Evolutionary conservation across 1,140 invertebrate genomes (phyloP).

Genomic region (Cecropterus lyciades): DNA sequence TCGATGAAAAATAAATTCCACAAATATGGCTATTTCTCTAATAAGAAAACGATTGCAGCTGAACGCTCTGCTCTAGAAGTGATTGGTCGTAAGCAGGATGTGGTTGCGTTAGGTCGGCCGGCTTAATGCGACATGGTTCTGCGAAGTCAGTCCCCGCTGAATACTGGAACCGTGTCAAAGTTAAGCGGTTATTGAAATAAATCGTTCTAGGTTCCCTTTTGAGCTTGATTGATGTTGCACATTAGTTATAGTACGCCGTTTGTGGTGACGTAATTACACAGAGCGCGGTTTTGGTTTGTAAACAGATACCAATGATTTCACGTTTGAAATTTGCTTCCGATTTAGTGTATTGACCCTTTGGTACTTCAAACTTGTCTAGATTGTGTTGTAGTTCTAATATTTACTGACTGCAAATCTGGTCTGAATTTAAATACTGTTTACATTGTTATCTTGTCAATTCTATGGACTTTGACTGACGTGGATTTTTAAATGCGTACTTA

Average conservation of each 20-base stretch:
- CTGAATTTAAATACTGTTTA: too few species aligned
- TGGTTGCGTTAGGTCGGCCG: slow-evolving; percentile 39
- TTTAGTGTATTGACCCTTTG: slow-evolving; percentile 3
- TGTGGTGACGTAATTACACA: slow-evolving; percentile 21
- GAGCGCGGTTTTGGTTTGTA: slow-evolving; percentile 6
- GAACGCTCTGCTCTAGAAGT: slow-evolving; percentile 19
- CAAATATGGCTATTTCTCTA: slow-evolving; percentile 12
- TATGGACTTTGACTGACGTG: too few species aligned
- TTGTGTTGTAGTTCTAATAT: too few species aligned
- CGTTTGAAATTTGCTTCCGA: slow-evolving; percentile 1
- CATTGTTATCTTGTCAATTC: too few species aligned
- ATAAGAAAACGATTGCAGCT: slow-evolving; percentile 18
- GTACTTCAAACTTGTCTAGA: too few species aligned
- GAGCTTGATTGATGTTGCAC: slow-evolving; percentile 17
- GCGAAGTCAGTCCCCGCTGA: slow-evolving; percentile 11
- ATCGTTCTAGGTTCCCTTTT: slow-evolving; percentile 27
- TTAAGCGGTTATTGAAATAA: slow-evolving; percentile 29
- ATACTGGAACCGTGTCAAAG: slow-evolving; percentile 40
- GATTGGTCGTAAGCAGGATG: slow-evolving; percentile 49
- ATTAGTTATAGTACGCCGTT: slow-evolving; percentile 23
- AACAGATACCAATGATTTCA: slow-evolving; percentile 15
- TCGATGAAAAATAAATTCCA: slow-evolving; percentile 2
- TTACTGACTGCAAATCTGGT: too few species aligned
- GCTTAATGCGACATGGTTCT: slow-evolving; percentile 37
- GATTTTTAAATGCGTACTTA: too few species aligned